Evolutionary conservation across 2,113 vertebrate species (phyloP), one percentile per base, ranked within the genome.

Genomic region (Lonchura striata): DNA sequence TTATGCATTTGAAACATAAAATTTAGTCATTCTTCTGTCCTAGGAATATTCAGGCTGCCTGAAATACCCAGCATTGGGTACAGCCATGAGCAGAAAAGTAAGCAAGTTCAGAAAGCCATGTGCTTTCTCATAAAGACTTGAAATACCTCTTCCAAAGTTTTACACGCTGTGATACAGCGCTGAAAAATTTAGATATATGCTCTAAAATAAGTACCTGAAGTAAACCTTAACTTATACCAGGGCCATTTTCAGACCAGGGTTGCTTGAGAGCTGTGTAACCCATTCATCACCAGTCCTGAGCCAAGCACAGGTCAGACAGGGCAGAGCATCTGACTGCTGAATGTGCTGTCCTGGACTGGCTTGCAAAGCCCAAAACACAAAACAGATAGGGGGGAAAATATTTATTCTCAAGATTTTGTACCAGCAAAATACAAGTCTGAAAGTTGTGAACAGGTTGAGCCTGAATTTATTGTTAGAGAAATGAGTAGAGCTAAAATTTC

Each of bases 281-380:
- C 28, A 21, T 33, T 63, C 49, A 65, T 15, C n/a, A 44, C 30
- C 57, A 74, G n/a, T 13, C 39, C 12, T 10, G 22, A 82, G 41
- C 22, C 46, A 41, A 53, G 25, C 25, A 44, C 31, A 49, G n/a
- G 13, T 25, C 61, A 81, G 23, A 13, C 20, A 71, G 33, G 63
- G 16, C 68, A 87, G n/a, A 79, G 24, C 31, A 59, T 52, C 21
- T 0, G 0, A 13, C 24, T 3, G 1, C 31, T 46, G 22, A 47
- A 83, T 16, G 14, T 27, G 16, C 35, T 91, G 47, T 27, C 35
- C 78, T 81, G 31, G 14, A 53, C 20, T 17, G 53, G 6, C 16
- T 65, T 31, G 33, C 1, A 2, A 61, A 89, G 46, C 33, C 23
- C 44, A 31, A 66, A 46, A n/a, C 31, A 11, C 13, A 42, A 65